A percentile compares a stretch with the other conserved stretches of the same genome.
Conservation (phyloP, 2,113 vertebrate genomes). For the Corapipo altera region DNA sequence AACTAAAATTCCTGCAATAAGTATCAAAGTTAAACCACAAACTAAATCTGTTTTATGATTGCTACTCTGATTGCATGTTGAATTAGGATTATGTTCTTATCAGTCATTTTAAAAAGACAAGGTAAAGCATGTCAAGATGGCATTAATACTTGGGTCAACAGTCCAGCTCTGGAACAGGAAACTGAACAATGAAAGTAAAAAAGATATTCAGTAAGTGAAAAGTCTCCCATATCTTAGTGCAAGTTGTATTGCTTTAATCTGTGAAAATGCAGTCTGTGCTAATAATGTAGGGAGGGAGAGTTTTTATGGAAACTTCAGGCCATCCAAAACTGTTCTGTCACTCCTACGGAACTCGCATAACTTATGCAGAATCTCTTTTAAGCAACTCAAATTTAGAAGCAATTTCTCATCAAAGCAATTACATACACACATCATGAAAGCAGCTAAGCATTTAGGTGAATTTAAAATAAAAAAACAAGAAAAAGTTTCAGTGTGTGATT, state of each 20-base stretch:
- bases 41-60: neutral
- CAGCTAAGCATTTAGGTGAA: neutral
- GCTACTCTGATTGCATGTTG: neutral
- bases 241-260: neutral
- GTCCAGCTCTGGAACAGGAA: neutral
- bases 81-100: neutral
- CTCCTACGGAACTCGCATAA: neutral
- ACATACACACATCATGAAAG: neutral
- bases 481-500: neutral
- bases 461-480: neutral
- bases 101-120: neutral
- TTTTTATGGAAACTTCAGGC: neutral
- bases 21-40: neutral
- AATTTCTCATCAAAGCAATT: neutral
- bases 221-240: neutral
- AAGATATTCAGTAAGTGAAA: neutral
- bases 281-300: neutral
- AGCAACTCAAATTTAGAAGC: neutral
- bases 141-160: neutral
- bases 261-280: fast-evolving
- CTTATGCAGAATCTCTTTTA: neutral
- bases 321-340: neutral
- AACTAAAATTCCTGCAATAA: neutral
- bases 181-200: neutral
- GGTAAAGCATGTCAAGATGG: neutral